phyloP scores from a whole-genome alignment of 1,140 invertebrate genomes.

The Drosophila prosaltans region DNA sequence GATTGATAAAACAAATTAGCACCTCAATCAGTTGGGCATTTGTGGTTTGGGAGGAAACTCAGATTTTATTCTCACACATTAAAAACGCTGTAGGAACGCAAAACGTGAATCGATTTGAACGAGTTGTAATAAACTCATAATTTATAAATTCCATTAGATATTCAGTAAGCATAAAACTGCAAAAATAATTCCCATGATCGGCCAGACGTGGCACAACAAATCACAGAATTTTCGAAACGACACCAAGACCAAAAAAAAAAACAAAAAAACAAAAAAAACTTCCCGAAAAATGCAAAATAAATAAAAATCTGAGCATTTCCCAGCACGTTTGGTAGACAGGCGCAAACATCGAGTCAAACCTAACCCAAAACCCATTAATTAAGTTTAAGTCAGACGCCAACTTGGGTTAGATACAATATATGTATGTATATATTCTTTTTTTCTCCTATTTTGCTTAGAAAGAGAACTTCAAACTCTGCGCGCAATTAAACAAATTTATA shows the following conservation, averaged over 20 bases:
- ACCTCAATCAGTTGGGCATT: conserved; percentile 22
- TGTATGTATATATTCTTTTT: conserved; percentile 3
- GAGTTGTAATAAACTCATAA: conserved; percentile 58
- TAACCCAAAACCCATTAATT: conserved; percentile 53
- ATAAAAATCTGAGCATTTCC: conserved; percentile 44
- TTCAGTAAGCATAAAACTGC: conserved; percentile 54
- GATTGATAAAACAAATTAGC: conserved; percentile 45
- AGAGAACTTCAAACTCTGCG: conserved; percentile 7
- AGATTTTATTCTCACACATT: not conserved
- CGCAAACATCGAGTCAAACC: not conserved
- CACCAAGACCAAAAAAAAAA: not conserved
- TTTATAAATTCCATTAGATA: conserved; percentile 62
- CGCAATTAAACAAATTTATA: conserved; percentile 59
- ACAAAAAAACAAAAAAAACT: not conserved
- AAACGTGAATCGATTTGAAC: conserved; percentile 27
- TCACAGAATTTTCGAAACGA: conserved; percentile 6
- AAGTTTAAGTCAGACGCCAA: conserved; percentile 32
- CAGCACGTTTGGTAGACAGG: conserved; percentile 49
- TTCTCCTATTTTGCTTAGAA: conserved; percentile 9
- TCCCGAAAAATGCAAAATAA: conserved; percentile 13
- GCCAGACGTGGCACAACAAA: conserved; percentile 43
- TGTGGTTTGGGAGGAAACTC: not conserved
- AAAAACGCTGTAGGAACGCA: not conserved
- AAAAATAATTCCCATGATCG: conserved; percentile 64
- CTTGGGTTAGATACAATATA: conserved; percentile 14